phyloP scores from a whole-genome alignment of 1,140 invertebrate species.

The Euwallacea similis region DNA sequence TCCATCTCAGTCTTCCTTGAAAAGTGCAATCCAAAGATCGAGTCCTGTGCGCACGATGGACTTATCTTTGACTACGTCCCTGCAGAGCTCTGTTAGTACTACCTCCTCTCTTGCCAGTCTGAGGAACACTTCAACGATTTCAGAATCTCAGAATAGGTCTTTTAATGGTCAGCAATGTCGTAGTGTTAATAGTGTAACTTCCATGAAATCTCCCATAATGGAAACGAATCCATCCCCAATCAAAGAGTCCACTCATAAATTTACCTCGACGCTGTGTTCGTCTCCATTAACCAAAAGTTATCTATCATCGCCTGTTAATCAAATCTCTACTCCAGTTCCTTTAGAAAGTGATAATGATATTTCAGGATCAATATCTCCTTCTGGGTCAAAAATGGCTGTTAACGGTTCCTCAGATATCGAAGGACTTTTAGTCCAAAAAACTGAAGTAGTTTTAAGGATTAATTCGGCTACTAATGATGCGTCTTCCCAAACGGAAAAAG shows the following conservation, averaged over 20 bases:
- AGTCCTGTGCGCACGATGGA: constrained; percentile 45
- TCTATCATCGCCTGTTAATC: constrained; percentile 40
- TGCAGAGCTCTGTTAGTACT: constrained; percentile 5
- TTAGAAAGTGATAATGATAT: constrained; percentile 22
- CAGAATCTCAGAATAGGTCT: no score
- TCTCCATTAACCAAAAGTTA: constrained; percentile 38
- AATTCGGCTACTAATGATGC: constrained; percentile 64
- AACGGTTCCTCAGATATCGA: constrained; percentile 47
- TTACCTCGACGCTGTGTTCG: constrained; percentile 27
- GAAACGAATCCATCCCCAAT: no score
- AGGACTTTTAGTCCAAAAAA: constrained; percentile 59
- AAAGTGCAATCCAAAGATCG: background rate
- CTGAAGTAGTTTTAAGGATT: constrained; percentile 63
- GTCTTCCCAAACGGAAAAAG: constrained; percentile 65
- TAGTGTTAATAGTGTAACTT: background rate
- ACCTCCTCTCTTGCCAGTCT: constrained; percentile 22
- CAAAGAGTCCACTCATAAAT: constrained; percentile 9
- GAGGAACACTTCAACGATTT: background rate
- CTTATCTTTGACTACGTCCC: constrained; percentile 40
- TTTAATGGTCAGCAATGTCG: no score
- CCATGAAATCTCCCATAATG: constrained; percentile 6
- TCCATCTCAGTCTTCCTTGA: constrained; percentile 45
- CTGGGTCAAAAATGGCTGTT: constrained; percentile 55
- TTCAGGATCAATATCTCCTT: background rate
- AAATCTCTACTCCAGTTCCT: constrained; percentile 38